These are phyloP conservation scores for Porites australiensis DNA, from an alignment of 64 coral and sea anemone genomes.

Conservation along the genomic window DNA sequence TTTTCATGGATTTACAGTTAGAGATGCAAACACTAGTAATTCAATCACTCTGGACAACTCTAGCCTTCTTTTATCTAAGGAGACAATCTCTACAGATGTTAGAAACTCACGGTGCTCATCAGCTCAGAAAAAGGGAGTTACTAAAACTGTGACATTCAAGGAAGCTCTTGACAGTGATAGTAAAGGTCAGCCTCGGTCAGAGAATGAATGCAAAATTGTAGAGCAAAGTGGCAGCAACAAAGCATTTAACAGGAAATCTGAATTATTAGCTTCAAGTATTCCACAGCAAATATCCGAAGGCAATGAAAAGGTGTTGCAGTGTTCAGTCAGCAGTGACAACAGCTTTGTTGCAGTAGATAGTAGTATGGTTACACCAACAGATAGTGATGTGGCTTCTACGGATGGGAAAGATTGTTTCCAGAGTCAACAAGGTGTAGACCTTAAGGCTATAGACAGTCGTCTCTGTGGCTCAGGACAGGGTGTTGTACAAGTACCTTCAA, in stretches of 20 bases:
- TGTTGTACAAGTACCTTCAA: not conserved
- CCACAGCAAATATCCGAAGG: not conserved
- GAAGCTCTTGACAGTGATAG: not conserved
- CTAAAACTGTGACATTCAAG: conserved; percentile 36
- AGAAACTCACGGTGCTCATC: conserved; percentile 3
- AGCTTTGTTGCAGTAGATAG: not conserved
- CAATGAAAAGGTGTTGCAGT: too few species aligned
- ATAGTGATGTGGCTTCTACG: too few species aligned
- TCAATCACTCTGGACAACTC: not conserved
- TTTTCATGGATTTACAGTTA: conserved; percentile 25
- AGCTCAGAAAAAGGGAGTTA: conserved; percentile 1
- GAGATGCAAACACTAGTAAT: not conserved
- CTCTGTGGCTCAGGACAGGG: not conserved
- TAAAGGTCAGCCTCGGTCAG: too few species aligned
- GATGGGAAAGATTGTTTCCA: not conserved
- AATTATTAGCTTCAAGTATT: not conserved
- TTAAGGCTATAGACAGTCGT: not conserved
- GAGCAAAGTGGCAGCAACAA: too few species aligned
- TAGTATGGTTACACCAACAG: not conserved
- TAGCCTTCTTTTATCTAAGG: not conserved
- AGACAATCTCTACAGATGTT: not conserved
- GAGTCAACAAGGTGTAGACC: not conserved
- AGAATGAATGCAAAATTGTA: not conserved
- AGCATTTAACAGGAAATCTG: not conserved
- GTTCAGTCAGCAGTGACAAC: not conserved